Evolutionary conservation across 2,797 vertebrate species (phyloP).

Genomic region (Pantherophis vulpinus): DNA sequence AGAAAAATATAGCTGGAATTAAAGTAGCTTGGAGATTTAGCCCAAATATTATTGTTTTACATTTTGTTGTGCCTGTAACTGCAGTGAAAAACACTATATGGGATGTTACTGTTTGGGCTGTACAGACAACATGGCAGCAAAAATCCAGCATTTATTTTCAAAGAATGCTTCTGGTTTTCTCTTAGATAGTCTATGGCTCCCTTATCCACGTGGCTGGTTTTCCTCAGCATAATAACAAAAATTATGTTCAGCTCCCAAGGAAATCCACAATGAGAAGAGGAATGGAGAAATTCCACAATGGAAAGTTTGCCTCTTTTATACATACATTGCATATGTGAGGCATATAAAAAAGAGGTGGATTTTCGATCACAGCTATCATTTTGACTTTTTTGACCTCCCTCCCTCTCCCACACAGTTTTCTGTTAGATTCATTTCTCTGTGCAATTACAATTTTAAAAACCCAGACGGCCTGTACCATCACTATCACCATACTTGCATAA

Average conservation of each 20-base stretch:
- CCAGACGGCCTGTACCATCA: not conserved
- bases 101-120: not conserved
- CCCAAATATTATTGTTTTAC: not conserved
- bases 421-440: not conserved
- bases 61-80: not conserved
- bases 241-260: not conserved
- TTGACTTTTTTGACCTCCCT: not conserved
- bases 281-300: not conserved
- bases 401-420: not conserved
- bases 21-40: not conserved
- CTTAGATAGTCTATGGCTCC: conserved; percentile 27
- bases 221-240: conserved; percentile 26
- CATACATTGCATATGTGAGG: not conserved
- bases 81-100: not conserved
- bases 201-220: conserved; percentile 17
- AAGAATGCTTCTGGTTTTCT: conserved; percentile 10
- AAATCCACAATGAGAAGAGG: not conserved
- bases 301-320: not conserved
- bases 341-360: not conserved
- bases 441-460: conserved; percentile 31
- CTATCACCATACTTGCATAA: conserved; percentile 31
- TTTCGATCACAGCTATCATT: not conserved
- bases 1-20: not conserved
- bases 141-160: conserved; percentile 8
- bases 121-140: conserved; percentile 33